Percentiles rank a stretch among this genome's conserved stretches.
Evolutionary conservation across 1,140 invertebrate species (phyloP).

Genomic region (Steinernema feltiae): DNA sequence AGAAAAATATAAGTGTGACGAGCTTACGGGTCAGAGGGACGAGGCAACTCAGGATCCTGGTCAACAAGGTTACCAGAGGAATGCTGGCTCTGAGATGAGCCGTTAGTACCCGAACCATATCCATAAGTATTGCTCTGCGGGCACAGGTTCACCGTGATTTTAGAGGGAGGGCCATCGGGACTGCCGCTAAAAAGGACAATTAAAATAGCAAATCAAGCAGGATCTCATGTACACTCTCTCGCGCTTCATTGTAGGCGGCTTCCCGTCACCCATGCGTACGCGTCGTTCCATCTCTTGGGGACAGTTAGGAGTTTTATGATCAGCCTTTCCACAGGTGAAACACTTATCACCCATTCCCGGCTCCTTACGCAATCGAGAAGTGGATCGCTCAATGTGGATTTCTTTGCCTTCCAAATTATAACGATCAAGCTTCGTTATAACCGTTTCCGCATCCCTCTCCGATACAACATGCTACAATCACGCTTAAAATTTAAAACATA

Average conservation of each 20-base stretch:
- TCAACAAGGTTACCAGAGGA: conserved; percentile 18
- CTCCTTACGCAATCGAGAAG: conserved; percentile 29
- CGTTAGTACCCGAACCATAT: conserved; percentile 39
- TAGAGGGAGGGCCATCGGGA: conserved; percentile 17
- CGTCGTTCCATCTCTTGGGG: conserved; percentile 41
- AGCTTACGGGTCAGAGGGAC: conserved; percentile 48
- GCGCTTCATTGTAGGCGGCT: conserved; percentile 25
- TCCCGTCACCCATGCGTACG: conserved; percentile 11
- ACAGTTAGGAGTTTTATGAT: conserved; percentile 54
- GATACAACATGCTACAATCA: conserved; percentile 45
- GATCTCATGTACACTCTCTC: conserved; percentile 18
- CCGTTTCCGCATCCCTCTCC: conserved; percentile 46
- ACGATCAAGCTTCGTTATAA: conserved; percentile 49
- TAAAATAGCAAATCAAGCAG: not conserved
- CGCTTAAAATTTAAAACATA: too few species aligned
- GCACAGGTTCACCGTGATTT: conserved; percentile 26
- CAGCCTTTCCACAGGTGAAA: conserved; percentile 51
- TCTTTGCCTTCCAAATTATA: conserved; percentile 45
- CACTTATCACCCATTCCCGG: conserved; percentile 47
- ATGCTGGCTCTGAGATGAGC: not conserved
- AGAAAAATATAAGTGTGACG: not conserved
- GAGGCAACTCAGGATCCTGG: conserved; percentile 49
- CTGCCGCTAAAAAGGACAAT: not conserved
- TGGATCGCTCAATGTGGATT: conserved; percentile 47
- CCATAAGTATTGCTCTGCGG: conserved; percentile 17